phyloP scores from a whole-genome alignment of 2,888 invertebrate genomes.

The Cinara cedri region DNA sequence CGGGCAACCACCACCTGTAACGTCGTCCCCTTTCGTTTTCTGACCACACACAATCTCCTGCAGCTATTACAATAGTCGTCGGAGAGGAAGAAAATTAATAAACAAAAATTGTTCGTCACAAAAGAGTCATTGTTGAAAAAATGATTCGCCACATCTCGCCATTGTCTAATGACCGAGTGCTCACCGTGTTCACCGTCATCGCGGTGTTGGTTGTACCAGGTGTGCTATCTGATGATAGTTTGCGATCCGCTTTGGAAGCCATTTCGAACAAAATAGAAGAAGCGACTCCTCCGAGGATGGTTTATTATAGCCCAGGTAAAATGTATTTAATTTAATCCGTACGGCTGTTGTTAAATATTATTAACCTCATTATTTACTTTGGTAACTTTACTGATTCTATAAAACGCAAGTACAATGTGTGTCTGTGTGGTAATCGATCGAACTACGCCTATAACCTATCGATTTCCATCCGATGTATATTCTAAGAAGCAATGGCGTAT shows the following conservation, averaged over 20 bases:
- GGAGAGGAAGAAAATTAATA: too few species aligned
- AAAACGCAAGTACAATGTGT: too few species aligned
- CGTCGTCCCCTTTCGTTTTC: conserved; percentile 39
- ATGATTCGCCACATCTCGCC: conserved; percentile 14
- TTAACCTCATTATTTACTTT: too few species aligned
- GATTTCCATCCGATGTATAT: too few species aligned
- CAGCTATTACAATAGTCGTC: too few species aligned
- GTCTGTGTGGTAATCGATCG: too few species aligned
- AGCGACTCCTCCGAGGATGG: background rate
- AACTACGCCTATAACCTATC: background rate
- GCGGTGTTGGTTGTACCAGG: background rate
- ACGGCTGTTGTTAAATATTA: too few species aligned
- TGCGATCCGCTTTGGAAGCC: conserved; percentile 43
- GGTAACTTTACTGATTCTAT: too few species aligned
- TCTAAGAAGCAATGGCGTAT: too few species aligned
- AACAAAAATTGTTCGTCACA: too few species aligned
- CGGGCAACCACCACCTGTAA: conserved; percentile 57
- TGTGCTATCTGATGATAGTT: conserved; percentile 33
- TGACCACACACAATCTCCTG: conserved; percentile 22
- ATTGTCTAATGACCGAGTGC: background rate
- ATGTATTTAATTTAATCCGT: too few species aligned
- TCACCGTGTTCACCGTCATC: background rate
- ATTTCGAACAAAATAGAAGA: conserved; percentile 43
- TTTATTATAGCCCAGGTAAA: conserved; percentile 37
- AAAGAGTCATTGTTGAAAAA: background rate